These are phyloP conservation scores for Zoanthus solanderi DNA, from an alignment of 92 coral and sea anemone species.

Conservation along the genomic window DNA sequence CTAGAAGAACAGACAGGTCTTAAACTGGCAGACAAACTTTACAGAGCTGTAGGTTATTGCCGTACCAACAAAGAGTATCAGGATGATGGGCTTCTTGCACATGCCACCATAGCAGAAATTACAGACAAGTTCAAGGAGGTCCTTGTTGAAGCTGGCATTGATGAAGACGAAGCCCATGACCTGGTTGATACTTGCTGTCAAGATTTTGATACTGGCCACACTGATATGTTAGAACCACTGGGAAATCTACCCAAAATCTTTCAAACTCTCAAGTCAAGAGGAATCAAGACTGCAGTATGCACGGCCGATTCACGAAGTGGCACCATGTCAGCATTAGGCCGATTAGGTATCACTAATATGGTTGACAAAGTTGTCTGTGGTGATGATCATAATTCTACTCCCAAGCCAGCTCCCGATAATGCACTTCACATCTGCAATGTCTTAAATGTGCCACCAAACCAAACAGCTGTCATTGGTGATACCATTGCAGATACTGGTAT, in stretches of 20 bases:
- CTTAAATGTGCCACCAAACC: constrained; percentile 75
- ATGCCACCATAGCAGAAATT: constrained; percentile 90
- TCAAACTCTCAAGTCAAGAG: constrained; percentile 75
- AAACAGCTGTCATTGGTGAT: constrained; percentile 90
- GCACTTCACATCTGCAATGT: constrained; percentile 90
- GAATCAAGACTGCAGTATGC: constrained; percentile 91
- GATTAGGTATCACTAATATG: constrained; percentile 77
- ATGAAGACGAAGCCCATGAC: constrained; percentile 51
- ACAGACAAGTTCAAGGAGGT: constrained; percentile 81
- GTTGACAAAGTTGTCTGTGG: constrained; percentile 89
- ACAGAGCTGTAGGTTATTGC: constrained; percentile 89
- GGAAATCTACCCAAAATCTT: constrained; percentile 86
- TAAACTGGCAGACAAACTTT: constrained; percentile 75
- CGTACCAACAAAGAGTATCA: constrained; percentile 71
- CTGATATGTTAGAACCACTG: constrained; percentile 75
- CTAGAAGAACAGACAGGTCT: constrained; percentile 84
- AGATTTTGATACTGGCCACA: constrained; percentile 83
- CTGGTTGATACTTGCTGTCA: constrained; percentile 81
- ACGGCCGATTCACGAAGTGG: constrained; percentile 91
- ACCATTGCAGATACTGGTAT: constrained; percentile 92
- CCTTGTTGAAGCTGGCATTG: constrained; percentile 80
- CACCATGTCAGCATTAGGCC: constrained; percentile 87
- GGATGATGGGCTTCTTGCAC: constrained; percentile 91
- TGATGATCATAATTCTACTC: constrained; percentile 81
- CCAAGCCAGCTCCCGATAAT: constrained; percentile 94